Evolutionary conservation across 2,113 vertebrate species (phyloP), one percentile per base, ranked within the genome.

Genomic region (Rhinolophus ferrumequinum): DNA sequence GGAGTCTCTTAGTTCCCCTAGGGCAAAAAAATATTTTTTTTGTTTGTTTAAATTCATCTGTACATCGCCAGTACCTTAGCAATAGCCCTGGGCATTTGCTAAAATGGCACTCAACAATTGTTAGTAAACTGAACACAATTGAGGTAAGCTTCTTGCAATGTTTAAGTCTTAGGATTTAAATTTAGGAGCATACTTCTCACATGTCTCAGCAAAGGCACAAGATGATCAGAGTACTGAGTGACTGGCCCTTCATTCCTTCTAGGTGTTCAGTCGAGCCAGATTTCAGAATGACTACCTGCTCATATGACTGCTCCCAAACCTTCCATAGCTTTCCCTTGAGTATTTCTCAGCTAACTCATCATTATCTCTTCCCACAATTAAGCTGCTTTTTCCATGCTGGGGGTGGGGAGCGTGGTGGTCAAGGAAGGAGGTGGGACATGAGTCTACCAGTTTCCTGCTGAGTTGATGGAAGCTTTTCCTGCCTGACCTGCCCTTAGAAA

Each of bases 361-460:
- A 41, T 54, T 56, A n/a, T 79, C 38, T 86, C 33, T 94, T 97
- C 73, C 97, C 97, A 62, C 8, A 96, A 56, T 1, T 7, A 22
- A 0, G 0, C 14, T 97, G 91, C 81, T 80, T 95, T 98, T 98
- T 98, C 92, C 35, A 3, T 85, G 54, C 41, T 96, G 67, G 13
- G 54, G 79, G 18, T 38, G 44, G 26, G 14, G 26, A 69, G 18
- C 58, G 7, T 1, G 64, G 28, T 44, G 70, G 44, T 77, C 84
- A 94, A 88, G 72, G 94, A 98, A 98, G 90, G 88, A 97, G 70
- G 21, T 21, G 76, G 77, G 87, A 95, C 87, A 92, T 62, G 58
- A 92, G 95, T 72, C 94, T 83, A 94, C 82, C 75, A 64, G 90
- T 96, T 98, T 98, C 98, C 98, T 98, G 97, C 88, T 96, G 96